Base-by-base conservation (phyloP, 2,888 invertebrate species). In the Plebejus anna region DNA sequence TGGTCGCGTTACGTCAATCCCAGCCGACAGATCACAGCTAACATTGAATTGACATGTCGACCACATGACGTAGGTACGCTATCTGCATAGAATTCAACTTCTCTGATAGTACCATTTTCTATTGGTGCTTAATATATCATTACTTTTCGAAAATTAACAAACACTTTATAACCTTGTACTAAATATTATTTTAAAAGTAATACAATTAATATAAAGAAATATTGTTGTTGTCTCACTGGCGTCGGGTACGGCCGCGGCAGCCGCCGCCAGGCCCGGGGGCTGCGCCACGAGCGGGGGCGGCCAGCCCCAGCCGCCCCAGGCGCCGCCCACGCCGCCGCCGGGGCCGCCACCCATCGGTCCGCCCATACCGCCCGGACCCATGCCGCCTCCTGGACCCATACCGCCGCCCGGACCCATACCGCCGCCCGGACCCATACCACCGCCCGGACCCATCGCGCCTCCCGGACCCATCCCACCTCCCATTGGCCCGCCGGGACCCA, bases 261-360 rank as follows among this genome's bases (percentile, higher is more conserved):
- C 57, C 9, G 76, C 76, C 9, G 80, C 78, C n/a, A 79, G 42
- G 76, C 80, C 78, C 32, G 80, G 94, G 80, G 87, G 94, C 86
- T 81, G 89, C 2, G 84, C 86, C 11, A 86, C 87, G 0, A 87
- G 82, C 13, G 90, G 91, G 2, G 91, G 90, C 1, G 89, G 90
- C 80, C 85, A 84, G 36, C 82, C 82, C 90, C 90, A 90, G 61
- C 85, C 85, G 1, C 86, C 85, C 89, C 90, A 89, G 1, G 84
- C 84, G 75, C 81, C 83, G 13, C 81, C 81, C n/a, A 75, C 77
- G 32, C 75, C 72, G 13, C 73, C 79, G 6, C 77, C 76, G 0
- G 79, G 82, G 59, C 79, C 80, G 13, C 70, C 79, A 6, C 77
- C 76, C 0, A 79, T 82, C 4, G 79, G 79, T 59, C 79, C 72